phyloP scores from a whole-genome alignment of 2,888 invertebrate genomes.

The Melinopterus prodromus region DNA sequence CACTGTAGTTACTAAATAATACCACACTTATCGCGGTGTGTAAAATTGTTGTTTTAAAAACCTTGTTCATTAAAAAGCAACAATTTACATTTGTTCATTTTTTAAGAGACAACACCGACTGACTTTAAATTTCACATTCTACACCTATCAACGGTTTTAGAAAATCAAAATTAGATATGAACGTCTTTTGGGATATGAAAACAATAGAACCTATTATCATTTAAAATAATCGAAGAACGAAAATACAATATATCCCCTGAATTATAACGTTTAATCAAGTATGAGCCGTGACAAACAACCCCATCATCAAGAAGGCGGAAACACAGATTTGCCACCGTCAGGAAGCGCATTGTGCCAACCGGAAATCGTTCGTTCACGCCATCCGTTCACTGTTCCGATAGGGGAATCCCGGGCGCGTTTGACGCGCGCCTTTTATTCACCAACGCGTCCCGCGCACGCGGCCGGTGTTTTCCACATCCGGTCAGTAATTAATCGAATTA shows the following conservation, averaged over 20 bases:
- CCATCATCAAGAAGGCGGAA: background rate
- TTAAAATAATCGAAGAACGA: background rate
- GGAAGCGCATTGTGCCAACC: background rate
- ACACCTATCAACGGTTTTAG: too few relatives aligned
- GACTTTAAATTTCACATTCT: too few relatives aligned
- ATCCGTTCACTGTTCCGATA: background rate
- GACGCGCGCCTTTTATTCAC: background rate
- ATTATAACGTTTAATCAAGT: background rate
- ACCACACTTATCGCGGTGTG: too few relatives aligned
- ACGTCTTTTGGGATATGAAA: too few relatives aligned
- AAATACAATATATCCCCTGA: background rate
- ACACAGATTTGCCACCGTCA: slow-evolving; percentile 4
- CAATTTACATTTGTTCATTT: too few relatives aligned
- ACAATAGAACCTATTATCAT: too few relatives aligned
- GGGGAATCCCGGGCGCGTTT: background rate
- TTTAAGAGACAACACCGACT: too few relatives aligned
- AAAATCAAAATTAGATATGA: too few relatives aligned
- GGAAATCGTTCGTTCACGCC: slow-evolving; percentile 4
- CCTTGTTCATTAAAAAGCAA: too few relatives aligned
- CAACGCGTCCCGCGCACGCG: background rate
- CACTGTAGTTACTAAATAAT: too few relatives aligned
- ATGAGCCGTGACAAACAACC: background rate
- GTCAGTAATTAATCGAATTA: background rate
- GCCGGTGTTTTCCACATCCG: background rate
- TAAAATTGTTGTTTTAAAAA: too few relatives aligned